These are phyloP conservation scores for Hypsibius dujardini DNA, from an alignment of 1,140 invertebrate genomes.

Conservation along the genomic window DNA sequence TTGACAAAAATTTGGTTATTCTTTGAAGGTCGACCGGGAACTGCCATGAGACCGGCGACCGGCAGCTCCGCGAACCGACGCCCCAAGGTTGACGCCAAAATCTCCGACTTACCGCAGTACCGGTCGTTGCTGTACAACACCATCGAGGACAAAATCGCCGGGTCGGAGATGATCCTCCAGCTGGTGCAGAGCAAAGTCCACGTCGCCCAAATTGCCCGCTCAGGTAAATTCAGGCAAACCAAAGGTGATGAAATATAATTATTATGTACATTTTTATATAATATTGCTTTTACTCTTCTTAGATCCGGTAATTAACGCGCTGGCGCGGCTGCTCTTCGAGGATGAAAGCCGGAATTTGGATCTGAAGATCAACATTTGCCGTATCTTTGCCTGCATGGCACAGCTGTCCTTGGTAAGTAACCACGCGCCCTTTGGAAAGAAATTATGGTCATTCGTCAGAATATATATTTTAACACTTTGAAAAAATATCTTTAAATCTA, in stretches of 20 bases:
- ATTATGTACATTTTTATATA: no score
- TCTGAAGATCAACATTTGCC: background rate
- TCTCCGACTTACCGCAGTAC: background rate
- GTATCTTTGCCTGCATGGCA: background rate
- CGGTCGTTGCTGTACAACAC: conserved; percentile 9
- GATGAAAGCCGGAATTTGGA: background rate
- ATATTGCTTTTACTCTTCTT: no score
- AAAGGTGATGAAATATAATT: no score
- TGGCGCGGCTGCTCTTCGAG: background rate
- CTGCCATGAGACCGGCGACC: background rate
- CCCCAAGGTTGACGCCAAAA: background rate
- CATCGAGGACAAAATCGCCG: background rate
- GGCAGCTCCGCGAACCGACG: background rate
- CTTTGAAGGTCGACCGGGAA: background rate
- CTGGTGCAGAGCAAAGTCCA: background rate
- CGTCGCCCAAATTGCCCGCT: background rate
- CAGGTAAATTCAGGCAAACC: background rate
- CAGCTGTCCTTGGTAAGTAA: background rate
- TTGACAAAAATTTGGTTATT: no score
- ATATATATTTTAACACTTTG: no score
- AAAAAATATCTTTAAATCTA: no score
- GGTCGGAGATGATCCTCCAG: conserved; percentile 1
- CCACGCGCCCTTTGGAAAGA: no score
- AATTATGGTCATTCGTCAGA: no score
- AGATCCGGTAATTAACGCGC: background rate